Base-by-base conservation (phyloP, 2,113 vertebrate species). In the Onychostoma macrolepis region DNA sequence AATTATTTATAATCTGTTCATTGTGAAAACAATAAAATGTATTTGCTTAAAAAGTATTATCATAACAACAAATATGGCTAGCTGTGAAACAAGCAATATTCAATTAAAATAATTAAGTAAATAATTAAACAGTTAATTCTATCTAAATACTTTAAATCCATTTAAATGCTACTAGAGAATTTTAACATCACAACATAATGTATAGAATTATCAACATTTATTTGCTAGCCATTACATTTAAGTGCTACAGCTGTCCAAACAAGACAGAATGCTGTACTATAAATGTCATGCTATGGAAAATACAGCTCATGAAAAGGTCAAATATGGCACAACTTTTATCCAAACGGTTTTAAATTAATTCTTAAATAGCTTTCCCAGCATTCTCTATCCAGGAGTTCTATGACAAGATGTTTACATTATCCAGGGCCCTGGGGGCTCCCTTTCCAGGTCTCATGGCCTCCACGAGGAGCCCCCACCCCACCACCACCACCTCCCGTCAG, bases 401-500 rank as follows among this genome's bases (percentile, higher is more conserved):
- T 84, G 94, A 96, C 95, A 95, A 90, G 24, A 92, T 96, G 94
- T 93, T 97, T 94, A 96, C 96, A 95, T 97, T 97, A 95, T n/a
- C n/a, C 96, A 93, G 95, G 94, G 91, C 93, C 92, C 93, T 76
- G 90, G 76, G 90, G 88, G 92, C 90, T 94, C 87, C 79, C 89
- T 90, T 56, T 90, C 92, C 89, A 92, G 93, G 90, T 92, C 92
- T 92, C 93, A 93, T 91, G 93, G 93, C 78, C 72, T 81, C 91
- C 91, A 91, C 90, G 89, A 93, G 91, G 89, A 92, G 92, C 93
- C 91, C 87, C 91, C n/a, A n/a, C n/a, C n/a, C n/a, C n/a, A n/a
- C 90, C 90, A 90, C 92, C 92, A 91, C 92, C 91, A 93, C 91
- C 91, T 93, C 92, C 92, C 93, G 92, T 97, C 97, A 96, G 96